phyloP scores from a whole-genome alignment of 2,797 vertebrate species.

The Loris lydekkerianus region DNA sequence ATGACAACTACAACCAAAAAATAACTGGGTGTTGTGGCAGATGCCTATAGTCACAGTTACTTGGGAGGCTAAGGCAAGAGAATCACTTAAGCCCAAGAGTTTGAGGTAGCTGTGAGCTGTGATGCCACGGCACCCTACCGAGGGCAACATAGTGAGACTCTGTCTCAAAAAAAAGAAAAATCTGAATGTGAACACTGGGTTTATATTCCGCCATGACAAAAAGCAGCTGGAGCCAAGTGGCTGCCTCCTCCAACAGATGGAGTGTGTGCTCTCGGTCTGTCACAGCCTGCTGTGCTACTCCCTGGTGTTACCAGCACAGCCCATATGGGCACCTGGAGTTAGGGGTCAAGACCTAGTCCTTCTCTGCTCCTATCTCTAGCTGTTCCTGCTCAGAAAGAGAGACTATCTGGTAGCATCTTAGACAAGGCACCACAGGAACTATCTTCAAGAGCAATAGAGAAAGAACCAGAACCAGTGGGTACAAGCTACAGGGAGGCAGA shows the following conservation, averaged over 20 bases:
- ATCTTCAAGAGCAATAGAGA: background rate
- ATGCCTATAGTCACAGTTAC: too few relatives aligned
- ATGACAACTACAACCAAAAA: too few relatives aligned
- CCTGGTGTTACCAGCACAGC: fast-evolving
- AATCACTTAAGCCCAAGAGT: too few relatives aligned
- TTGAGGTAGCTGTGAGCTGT: too few relatives aligned
- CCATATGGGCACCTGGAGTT: background rate
- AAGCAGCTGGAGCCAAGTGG: background rate
- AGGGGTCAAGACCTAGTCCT: background rate
- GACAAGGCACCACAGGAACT: background rate
- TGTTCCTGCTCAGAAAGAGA: background rate
- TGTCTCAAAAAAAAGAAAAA: too few relatives aligned
- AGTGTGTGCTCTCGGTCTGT: fast-evolving
- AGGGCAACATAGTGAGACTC: too few relatives aligned
- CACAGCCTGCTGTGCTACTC: fast-evolving
- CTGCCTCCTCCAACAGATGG: background rate
- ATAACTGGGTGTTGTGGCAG: too few relatives aligned
- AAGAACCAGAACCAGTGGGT: background rate
- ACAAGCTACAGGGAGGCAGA: background rate
- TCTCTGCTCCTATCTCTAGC: background rate
- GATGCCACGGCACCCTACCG: too few relatives aligned
- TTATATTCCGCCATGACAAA: background rate
- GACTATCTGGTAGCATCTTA: background rate
- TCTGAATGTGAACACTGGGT: background rate
- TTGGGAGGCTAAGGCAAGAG: too few relatives aligned